A percentile compares a stretch with the other conserved stretches of the same genome.
phyloP scores from a whole-genome alignment of 2,888 invertebrate genomes.

The Lepeophtheirus nordmannii region DNA sequence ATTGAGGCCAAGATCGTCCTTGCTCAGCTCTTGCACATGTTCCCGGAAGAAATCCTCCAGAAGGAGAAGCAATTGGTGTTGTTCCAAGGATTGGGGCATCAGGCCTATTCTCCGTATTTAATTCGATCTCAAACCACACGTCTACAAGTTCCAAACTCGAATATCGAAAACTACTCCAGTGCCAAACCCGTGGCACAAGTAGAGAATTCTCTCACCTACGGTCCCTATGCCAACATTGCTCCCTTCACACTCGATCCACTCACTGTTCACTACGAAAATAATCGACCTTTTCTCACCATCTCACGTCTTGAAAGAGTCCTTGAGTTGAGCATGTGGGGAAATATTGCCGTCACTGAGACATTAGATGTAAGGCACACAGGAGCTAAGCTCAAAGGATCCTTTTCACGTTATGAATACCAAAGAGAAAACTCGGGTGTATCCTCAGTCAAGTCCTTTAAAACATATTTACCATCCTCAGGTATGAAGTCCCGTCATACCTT shows the following conservation, averaged over 20 bases:
- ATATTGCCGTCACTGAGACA: slow-evolving; percentile 89
- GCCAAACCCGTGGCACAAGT: slow-evolving; percentile 56
- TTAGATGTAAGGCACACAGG: slow-evolving; percentile 83
- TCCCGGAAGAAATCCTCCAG: slow-evolving; percentile 75
- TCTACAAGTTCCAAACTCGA: slow-evolving; percentile 57
- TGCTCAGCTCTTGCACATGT: slow-evolving; percentile 59
- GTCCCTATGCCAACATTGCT: slow-evolving; percentile 6
- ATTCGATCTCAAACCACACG: slow-evolving; percentile 64
- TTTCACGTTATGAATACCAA: slow-evolving; percentile 94
- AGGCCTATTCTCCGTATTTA: slow-evolving; percentile 65
- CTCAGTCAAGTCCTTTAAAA: slow-evolving; percentile 57
- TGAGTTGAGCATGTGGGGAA: slow-evolving; percentile 98
- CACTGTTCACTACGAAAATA: slow-evolving; percentile 82
- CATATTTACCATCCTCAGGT: slow-evolving; percentile 44
- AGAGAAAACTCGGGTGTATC: slow-evolving; percentile 75
- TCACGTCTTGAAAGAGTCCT: slow-evolving; percentile 42
- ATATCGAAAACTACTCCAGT: slow-evolving; percentile 64
- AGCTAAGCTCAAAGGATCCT: slow-evolving; percentile 77
- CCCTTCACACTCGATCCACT: slow-evolving; percentile 43
- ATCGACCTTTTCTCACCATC: slow-evolving; percentile 87
- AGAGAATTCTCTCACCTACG: slow-evolving; percentile 52
- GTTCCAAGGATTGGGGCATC: slow-evolving; percentile 32
- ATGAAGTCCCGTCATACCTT: neutral
- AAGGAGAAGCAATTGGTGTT: slow-evolving; percentile 77
- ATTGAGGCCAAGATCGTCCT: slow-evolving; percentile 50